Conservation (phyloP, 2,797 vertebrate genomes). For the Fistularia tabacaria region DNA sequence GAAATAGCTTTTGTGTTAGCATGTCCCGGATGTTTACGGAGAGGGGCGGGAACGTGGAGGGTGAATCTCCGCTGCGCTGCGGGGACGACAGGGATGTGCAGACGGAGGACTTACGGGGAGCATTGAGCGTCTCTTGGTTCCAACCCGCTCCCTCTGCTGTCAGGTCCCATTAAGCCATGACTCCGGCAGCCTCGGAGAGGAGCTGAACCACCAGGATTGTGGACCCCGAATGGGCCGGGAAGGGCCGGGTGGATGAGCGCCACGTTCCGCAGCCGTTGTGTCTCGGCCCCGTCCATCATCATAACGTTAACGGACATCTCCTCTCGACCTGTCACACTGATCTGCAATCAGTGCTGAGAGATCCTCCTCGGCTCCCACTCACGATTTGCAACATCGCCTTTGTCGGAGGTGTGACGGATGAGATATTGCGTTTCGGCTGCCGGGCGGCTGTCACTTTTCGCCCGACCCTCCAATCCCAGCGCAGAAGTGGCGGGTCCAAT, state of each 20-base stretch:
- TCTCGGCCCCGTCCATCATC: constrained; percentile 47
- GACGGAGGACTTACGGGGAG: constrained; percentile 30
- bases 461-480: too few relatives aligned
- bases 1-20: constrained; percentile 7
- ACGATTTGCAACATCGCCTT: constrained; percentile 11
- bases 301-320: constrained; percentile 55
- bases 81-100: constrained; percentile 39
- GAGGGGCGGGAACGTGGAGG: constrained; percentile 17
- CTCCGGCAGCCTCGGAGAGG: constrained; percentile 47
- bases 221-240: constrained; percentile 64
- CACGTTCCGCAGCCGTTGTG: constrained; percentile 44
- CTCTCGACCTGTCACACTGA: constrained; percentile 50
- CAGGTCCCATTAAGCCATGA: constrained; percentile 52
- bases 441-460: too few relatives aligned
- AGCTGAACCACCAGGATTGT: constrained; percentile 59
- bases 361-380: constrained; percentile 4
- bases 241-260: constrained; percentile 58
- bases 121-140: constrained; percentile 49
- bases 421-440: not conserved
- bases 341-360: constrained; percentile 34
- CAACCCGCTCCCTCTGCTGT: constrained; percentile 47
- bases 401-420: constrained; percentile 9
- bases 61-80: constrained; percentile 30
- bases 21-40: constrained; percentile 28
- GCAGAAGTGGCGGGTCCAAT: too few relatives aligned